These are phyloP conservation scores for Scalopus aquaticus DNA, from an alignment of 2,113 vertebrate genomes.

Conservation along the genomic window DNA sequence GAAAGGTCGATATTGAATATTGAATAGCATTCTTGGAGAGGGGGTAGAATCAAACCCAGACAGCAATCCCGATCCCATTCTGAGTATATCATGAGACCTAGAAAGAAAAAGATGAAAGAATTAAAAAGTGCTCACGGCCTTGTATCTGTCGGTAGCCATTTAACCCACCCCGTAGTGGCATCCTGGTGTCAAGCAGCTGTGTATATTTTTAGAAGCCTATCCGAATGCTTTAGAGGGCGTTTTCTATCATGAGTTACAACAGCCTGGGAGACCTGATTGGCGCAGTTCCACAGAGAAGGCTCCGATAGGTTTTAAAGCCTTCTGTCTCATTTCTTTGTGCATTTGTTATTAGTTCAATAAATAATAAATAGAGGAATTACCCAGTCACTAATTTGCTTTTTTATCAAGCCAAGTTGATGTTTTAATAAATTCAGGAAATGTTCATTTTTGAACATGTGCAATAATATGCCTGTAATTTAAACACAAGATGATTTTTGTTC, in stretches of 20 bases:
- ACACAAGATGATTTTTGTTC: slow-evolving; percentile 65
- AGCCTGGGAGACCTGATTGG: slow-evolving; percentile 64
- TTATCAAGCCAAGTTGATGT: slow-evolving; percentile 78
- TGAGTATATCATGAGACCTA: slow-evolving; percentile 52
- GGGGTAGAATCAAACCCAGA: background rate
- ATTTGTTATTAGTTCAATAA: slow-evolving; percentile 80
- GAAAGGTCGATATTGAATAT: no score
- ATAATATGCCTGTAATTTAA: slow-evolving; percentile 66
- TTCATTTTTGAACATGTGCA: slow-evolving; percentile 53
- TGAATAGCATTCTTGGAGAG: background rate
- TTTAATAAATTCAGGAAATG: slow-evolving; percentile 67
- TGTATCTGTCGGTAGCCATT: slow-evolving; percentile 71
- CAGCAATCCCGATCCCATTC: background rate
- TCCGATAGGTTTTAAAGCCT: slow-evolving; percentile 80
- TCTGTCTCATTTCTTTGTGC: slow-evolving; percentile 78
- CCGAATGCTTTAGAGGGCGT: slow-evolving; percentile 76
- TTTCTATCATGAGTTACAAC: slow-evolving; percentile 78
- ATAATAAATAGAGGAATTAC: slow-evolving; percentile 78
- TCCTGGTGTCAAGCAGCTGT: slow-evolving; percentile 75
- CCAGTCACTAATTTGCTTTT: slow-evolving; percentile 73
- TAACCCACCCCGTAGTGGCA: slow-evolving; percentile 54
- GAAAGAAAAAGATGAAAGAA: slow-evolving; percentile 68
- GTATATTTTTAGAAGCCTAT: slow-evolving; percentile 74
- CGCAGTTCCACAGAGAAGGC: slow-evolving; percentile 56
- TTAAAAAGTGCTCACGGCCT: slow-evolving; percentile 49